Conservation (phyloP, 2,797 vertebrate species). For the Coccyzus lansbergi region DNA sequence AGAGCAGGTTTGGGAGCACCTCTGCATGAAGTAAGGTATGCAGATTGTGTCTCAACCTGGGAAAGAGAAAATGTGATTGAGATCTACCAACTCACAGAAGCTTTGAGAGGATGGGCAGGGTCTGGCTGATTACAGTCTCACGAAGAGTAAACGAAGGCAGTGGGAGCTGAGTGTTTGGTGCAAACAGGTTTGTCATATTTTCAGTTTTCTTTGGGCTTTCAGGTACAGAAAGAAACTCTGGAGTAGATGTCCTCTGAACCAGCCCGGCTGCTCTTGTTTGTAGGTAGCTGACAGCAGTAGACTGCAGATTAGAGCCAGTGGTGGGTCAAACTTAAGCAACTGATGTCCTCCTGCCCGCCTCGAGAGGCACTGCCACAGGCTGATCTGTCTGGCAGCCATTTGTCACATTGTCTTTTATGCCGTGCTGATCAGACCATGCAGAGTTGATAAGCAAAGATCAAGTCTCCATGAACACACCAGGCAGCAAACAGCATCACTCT, state of each 20-base stretch:
- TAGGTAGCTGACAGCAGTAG: not conserved
- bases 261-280: not conserved
- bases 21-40: accelerated
- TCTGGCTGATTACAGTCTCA: not conserved
- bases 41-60: not conserved
- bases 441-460: not conserved
- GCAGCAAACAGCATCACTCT: not conserved
- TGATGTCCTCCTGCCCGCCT: not conserved
- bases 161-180: not conserved
- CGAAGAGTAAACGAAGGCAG: not conserved
- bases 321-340: not conserved
- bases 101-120: not conserved
- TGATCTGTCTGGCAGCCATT: not conserved
- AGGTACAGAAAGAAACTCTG: not conserved
- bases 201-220: not conserved
- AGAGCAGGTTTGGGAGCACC: not conserved
- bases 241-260: not conserved
- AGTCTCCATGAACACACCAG: not conserved
- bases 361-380: not conserved
- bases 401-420: not conserved
- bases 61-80: not conserved
- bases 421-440: not conserved
- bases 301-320: not conserved
- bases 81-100: not conserved
- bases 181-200: not conserved